These are phyloP conservation scores for Toxotes lorentzi DNA, from an alignment of 2,797 vertebrate species.

Conservation along the genomic window DNA sequence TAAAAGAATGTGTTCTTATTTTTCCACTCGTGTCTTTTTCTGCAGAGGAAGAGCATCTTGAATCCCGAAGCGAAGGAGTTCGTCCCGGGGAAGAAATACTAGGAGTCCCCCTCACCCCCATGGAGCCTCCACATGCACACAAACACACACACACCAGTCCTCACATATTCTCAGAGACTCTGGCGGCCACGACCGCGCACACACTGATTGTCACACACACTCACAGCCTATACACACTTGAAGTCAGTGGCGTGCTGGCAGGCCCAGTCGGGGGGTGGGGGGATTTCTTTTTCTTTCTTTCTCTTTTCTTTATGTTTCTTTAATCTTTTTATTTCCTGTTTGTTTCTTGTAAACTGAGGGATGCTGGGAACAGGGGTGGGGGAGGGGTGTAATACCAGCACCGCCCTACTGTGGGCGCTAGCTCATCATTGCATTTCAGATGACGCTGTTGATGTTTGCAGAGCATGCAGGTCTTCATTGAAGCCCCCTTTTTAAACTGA, in stretches of 20 bases:
- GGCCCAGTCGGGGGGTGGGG: slow-evolving; percentile 82
- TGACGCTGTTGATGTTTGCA: slow-evolving; percentile 43
- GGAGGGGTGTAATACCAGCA: slow-evolving; percentile 78
- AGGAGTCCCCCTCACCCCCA: slow-evolving; percentile 85
- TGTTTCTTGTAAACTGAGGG: slow-evolving; percentile 84
- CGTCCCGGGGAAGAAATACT: slow-evolving; percentile 98
- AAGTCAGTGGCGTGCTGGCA: slow-evolving; percentile 78
- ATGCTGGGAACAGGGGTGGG: slow-evolving; percentile 72
- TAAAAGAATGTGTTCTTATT: background rate
- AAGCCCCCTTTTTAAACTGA: slow-evolving; percentile 54
- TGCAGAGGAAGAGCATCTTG: slow-evolving; percentile 97
- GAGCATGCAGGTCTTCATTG: slow-evolving; percentile 50
- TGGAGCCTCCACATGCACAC: slow-evolving; percentile 77
- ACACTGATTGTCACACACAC: slow-evolving; percentile 70
- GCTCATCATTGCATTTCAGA: slow-evolving; percentile 72
- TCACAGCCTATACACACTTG: slow-evolving; percentile 68
- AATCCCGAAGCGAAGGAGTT: slow-evolving; percentile 99
- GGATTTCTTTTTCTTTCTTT: slow-evolving; percentile 71
- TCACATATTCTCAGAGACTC: slow-evolving; percentile 83
- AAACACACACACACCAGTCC: slow-evolving; percentile 69
- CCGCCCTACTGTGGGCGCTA: slow-evolving; percentile 73
- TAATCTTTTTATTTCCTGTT: slow-evolving; percentile 83
- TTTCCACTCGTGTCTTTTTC: background rate
- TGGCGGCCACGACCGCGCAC: slow-evolving; percentile 74
- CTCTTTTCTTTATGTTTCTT: slow-evolving; percentile 68